Evolutionary conservation across 37 sponge, comb jelly and placozoan genomes (phyloP).

Genomic region (Tethya wilhelma): DNA sequence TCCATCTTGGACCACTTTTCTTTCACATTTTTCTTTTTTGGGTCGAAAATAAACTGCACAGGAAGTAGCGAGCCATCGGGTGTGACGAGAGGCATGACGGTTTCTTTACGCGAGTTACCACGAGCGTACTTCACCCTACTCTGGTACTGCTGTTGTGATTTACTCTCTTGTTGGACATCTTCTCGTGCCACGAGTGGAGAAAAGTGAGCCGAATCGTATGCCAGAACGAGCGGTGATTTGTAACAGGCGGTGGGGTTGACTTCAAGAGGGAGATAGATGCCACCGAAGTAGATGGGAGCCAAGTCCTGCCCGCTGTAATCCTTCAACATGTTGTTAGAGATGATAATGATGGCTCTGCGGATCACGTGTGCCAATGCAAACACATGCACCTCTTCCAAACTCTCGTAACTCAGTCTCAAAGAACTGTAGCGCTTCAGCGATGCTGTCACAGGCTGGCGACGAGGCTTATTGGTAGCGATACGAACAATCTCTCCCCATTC

Average conservation of each 20-base stretch:
- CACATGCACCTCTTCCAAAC: constrained; percentile 96
- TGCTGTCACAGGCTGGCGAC: constrained; percentile 30
- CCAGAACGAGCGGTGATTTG: constrained; percentile 91
- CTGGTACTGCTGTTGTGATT: constrained; percentile 12
- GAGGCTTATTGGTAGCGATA: constrained; percentile 73
- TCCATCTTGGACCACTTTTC: constrained; percentile 49
- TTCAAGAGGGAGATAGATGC: constrained; percentile 94
- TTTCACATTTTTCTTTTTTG: constrained; percentile 36
- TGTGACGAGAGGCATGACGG: constrained; percentile 84
- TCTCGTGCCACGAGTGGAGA: constrained; percentile 86
- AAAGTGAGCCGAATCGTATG: constrained; percentile 94
- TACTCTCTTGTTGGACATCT: constrained; percentile 1
- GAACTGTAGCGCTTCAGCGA: constrained; percentile 44
- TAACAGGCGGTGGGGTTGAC: constrained; percentile 74
- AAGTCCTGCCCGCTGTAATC: constrained; percentile 70
- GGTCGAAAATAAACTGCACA: constrained; percentile 78
- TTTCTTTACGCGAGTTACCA: constrained; percentile 25
- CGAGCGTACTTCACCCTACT: not conserved
- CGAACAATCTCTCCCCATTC: constrained; percentile 89
- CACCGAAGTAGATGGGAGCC: constrained; percentile 96
- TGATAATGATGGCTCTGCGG: constrained; percentile 85
- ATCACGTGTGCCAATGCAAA: constrained; percentile 91
- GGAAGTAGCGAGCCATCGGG: constrained; percentile 80
- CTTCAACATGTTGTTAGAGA: constrained; percentile 78
- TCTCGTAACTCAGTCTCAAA: constrained; percentile 69